A percentile compares a stretch with the other conserved stretches of the same genome.
Evolutionary conservation across 2,888 invertebrate genomes (phyloP).

Genomic region (Biston stratarius): DNA sequence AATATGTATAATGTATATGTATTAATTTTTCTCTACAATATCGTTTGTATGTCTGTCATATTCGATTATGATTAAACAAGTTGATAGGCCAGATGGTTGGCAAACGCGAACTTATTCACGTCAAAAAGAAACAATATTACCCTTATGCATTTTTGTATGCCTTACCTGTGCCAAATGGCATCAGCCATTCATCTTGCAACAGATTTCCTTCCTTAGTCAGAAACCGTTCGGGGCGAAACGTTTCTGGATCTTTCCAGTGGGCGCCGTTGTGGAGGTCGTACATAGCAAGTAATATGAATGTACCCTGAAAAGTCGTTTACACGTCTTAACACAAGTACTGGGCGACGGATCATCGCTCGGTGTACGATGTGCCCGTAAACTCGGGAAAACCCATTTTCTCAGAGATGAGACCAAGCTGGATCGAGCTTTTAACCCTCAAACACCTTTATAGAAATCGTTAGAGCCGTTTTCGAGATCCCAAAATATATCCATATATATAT

Average conservation of each 20-base stretch:
- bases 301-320: constrained; percentile 71
- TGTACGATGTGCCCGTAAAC: not conserved
- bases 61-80: too few species aligned
- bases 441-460: too few species aligned
- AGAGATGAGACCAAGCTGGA: too few species aligned
- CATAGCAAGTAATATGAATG: constrained; percentile 87
- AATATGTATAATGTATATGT: too few species aligned
- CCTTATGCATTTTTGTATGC: not conserved
- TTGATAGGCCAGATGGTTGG: too few species aligned
- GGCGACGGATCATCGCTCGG: not conserved
- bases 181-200: constrained; percentile 72
- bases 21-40: too few species aligned
- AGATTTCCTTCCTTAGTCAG: constrained; percentile 84
- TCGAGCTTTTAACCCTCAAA: too few species aligned
- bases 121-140: not conserved
- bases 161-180: constrained; percentile 86
- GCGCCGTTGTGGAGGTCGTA: constrained; percentile 88
- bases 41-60: too few species aligned
- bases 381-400: too few species aligned
- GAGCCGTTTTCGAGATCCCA: too few species aligned
- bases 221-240: constrained; percentile 89
- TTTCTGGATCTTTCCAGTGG: constrained; percentile 87
- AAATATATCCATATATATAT: too few species aligned
- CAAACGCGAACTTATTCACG: not conserved
- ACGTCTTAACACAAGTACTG: not conserved